Conservation (phyloP, 2,797 vertebrate genomes). For the Catamblyrhynchus diadema region DNA sequence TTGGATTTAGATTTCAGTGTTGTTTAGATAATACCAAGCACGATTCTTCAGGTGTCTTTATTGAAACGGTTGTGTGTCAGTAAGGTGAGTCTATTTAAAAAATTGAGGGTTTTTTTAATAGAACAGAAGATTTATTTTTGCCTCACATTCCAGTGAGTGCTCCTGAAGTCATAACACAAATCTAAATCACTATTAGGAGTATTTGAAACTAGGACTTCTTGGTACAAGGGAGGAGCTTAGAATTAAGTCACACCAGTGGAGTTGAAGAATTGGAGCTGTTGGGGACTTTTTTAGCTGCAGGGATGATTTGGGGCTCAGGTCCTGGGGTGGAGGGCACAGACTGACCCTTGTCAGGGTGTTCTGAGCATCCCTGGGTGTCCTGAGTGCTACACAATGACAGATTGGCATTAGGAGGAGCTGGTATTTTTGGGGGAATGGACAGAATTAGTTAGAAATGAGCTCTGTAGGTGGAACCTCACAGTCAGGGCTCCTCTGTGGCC, state of each 20-base stretch:
- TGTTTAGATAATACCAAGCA: not conserved
- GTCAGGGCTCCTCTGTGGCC: not conserved
- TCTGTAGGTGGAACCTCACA: not conserved
- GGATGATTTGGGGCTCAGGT: not conserved
- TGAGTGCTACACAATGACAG: accelerated
- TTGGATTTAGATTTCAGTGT: not conserved
- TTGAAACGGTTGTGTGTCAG: not conserved
- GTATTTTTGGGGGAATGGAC: not conserved
- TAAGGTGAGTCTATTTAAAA: not conserved
- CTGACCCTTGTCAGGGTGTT: not conserved
- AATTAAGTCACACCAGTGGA: not conserved
- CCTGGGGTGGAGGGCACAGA: not conserved
- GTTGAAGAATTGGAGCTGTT: not conserved
- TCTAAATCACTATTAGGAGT: not conserved
- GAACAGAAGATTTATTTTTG: not conserved
- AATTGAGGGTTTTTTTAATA: not conserved
- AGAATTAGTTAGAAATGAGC: not conserved
- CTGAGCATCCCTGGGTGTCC: not conserved
- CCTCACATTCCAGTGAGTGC: not conserved
- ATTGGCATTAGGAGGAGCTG: not conserved
- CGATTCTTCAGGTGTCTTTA: not conserved
- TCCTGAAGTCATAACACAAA: not conserved
- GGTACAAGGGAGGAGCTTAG: not conserved
- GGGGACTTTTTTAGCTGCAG: not conserved
- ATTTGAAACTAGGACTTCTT: not conserved